Evolutionary conservation across 2,113 vertebrate species (phyloP).

Genomic region (Raja brachyura): DNA sequence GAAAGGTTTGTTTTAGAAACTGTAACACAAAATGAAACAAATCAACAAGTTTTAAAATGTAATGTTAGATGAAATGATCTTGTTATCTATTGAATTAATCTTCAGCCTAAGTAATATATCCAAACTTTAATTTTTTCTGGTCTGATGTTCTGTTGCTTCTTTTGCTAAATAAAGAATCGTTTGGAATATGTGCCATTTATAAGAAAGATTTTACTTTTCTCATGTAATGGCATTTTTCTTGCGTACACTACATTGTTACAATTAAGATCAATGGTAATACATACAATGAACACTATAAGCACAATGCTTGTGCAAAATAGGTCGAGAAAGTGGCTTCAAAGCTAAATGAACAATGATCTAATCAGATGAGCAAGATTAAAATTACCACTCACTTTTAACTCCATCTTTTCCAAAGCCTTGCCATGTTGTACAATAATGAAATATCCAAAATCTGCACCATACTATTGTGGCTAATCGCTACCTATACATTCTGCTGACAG

Average conservation of each 20-base stretch:
- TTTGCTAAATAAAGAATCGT: background rate
- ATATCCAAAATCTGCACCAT: no score
- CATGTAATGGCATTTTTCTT: background rate
- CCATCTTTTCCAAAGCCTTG: background rate
- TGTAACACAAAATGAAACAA: conserved; percentile 45
- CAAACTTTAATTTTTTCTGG: background rate
- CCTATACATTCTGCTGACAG: background rate
- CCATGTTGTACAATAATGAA: background rate
- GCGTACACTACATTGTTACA: background rate
- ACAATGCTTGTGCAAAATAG: background rate
- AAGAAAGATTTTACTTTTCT: no score
- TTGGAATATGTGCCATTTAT: background rate
- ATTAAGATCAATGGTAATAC: background rate
- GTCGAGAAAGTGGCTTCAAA: background rate
- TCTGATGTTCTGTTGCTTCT: background rate
- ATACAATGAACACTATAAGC: no score
- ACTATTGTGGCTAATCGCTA: background rate
- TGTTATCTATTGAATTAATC: background rate
- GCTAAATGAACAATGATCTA: background rate
- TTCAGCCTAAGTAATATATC: background rate
- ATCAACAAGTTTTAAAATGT: no score
- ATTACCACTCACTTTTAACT: background rate
- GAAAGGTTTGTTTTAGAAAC: conserved; percentile 80
- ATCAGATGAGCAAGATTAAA: background rate
- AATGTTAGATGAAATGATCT: background rate